phyloP scores from a whole-genome alignment of 2,797 vertebrate species.

The Sebastes oblongus region DNA sequence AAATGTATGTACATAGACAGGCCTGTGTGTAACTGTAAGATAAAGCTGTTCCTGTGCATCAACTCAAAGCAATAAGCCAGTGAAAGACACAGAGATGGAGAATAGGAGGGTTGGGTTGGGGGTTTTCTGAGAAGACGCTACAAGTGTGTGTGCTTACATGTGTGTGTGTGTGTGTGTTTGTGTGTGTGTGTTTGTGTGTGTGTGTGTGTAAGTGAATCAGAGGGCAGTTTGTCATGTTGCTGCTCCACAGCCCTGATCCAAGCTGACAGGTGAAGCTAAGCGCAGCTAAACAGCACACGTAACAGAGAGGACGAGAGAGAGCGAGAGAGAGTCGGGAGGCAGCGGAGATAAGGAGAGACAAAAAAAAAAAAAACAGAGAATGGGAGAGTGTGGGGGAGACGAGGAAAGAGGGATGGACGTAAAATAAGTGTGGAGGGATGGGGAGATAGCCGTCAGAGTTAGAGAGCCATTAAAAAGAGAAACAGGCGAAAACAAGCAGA shows the following conservation, averaged over 20 bases:
- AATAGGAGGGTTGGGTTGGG: neutral
- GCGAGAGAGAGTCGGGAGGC: slow-evolving; percentile 12
- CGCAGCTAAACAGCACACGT: slow-evolving; percentile 78
- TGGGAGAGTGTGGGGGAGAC: slow-evolving; percentile 15
- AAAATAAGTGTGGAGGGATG: slow-evolving; percentile 42
- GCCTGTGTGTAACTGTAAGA: slow-evolving; percentile 1
- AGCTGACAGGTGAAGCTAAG: slow-evolving; percentile 86
- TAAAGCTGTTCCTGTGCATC: neutral
- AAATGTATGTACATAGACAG: slow-evolving; percentile 3
- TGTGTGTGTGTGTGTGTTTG: slow-evolving; percentile 4
- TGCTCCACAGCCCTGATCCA: slow-evolving; percentile 77
- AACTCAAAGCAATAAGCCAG: slow-evolving; percentile 31
- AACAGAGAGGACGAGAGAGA: slow-evolving; percentile 29
- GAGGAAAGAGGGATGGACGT: slow-evolving; percentile 30
- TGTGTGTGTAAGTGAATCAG: slow-evolving; percentile 76
- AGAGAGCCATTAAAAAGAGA: slow-evolving; percentile 49
- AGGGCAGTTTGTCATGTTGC: slow-evolving; percentile 82
- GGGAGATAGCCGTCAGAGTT: slow-evolving; percentile 33
- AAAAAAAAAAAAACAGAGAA: neutral
- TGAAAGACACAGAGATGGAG: slow-evolving; percentile 6
- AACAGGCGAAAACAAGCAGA: slow-evolving; percentile 20
- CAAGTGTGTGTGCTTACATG: slow-evolving; percentile 53
- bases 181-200: neutral
- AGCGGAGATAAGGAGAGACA: slow-evolving; percentile 23
- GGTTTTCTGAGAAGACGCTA: slow-evolving; percentile 41